Percentiles rank a stretch among this genome's conserved stretches.
Conservation (phyloP, 2,113 vertebrate species). For the Phocoena phocoena region DNA sequence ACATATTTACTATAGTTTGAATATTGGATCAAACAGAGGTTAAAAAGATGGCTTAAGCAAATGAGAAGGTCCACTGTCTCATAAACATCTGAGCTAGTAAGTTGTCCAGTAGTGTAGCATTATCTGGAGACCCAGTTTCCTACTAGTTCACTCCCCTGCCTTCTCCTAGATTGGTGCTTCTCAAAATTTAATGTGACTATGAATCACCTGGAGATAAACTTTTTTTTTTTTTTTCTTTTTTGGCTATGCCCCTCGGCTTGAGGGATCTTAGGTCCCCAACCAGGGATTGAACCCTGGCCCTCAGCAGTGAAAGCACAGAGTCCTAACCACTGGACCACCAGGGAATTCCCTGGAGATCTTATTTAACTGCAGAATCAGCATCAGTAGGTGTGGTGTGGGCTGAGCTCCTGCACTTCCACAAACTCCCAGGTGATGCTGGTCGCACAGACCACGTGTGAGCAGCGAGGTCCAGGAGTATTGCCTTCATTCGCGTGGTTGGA, state of each 20-base stretch:
- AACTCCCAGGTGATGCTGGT: neutral
- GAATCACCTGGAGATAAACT: neutral
- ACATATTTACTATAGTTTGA: neutral
- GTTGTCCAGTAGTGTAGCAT: neutral
- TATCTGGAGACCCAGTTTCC: neutral
- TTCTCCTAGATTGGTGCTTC: neutral
- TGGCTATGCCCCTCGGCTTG: neutral
- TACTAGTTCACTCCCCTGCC: neutral
- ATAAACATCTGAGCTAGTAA: neutral
- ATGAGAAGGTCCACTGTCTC: neutral
- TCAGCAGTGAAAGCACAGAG: neutral
- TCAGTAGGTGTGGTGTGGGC: rapidly evolving
- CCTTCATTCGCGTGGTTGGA: neutral
- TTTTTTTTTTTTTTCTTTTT: neutral
- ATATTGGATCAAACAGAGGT: neutral
- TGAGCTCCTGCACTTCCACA: neutral
- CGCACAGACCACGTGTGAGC: neutral
- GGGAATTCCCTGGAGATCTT: neutral
- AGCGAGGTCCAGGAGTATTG: neutral
- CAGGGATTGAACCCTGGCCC: neutral
- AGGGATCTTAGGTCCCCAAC: neutral
- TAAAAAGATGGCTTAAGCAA: neutral
- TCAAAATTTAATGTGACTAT: neutral
- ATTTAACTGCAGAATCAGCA: neutral
- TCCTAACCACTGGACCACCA: neutral